A percentile compares a stretch with the other conserved stretches of the same genome.
These are phyloP conservation scores for Pelochelys cantorii DNA, from an alignment of 2,797 vertebrate genomes.

Conservation along the genomic window DNA sequence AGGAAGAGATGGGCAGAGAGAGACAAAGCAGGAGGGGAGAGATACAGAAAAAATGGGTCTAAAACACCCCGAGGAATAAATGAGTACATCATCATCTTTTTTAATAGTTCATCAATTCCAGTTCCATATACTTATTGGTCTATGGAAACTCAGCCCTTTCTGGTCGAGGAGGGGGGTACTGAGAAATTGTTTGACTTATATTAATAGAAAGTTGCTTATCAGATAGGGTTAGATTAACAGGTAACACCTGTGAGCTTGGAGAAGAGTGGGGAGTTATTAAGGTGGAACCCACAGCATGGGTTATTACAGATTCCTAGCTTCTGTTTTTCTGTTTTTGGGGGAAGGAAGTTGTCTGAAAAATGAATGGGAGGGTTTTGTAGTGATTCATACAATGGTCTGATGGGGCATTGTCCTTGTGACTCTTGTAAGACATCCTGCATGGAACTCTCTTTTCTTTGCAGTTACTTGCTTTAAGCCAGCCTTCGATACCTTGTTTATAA, in stretches of 20 bases:
- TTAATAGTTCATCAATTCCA: background rate
- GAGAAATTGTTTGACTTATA: background rate
- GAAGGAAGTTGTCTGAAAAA: background rate
- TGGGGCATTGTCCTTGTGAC: background rate
- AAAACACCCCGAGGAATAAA: background rate
- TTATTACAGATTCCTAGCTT: background rate
- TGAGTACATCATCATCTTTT: background rate
- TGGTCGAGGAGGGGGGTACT: background rate
- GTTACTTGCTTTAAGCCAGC: background rate
- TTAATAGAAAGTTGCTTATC: background rate
- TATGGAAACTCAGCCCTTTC: accelerated
- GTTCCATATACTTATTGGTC: accelerated
- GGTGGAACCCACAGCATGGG: background rate
- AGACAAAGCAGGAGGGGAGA: background rate
- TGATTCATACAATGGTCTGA: background rate
- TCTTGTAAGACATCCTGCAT: background rate
- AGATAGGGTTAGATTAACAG: background rate
- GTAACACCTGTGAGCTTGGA: background rate
- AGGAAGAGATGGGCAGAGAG: background rate
- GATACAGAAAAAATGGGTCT: background rate
- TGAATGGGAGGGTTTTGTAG: background rate
- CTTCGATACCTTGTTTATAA: background rate
- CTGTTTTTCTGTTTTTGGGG: background rate
- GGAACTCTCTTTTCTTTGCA: background rate
- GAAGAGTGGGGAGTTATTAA: background rate